These are phyloP conservation scores for Chloroclystis v-ata DNA, from an alignment of 2,888 invertebrate species.

Conservation along the genomic window DNA sequence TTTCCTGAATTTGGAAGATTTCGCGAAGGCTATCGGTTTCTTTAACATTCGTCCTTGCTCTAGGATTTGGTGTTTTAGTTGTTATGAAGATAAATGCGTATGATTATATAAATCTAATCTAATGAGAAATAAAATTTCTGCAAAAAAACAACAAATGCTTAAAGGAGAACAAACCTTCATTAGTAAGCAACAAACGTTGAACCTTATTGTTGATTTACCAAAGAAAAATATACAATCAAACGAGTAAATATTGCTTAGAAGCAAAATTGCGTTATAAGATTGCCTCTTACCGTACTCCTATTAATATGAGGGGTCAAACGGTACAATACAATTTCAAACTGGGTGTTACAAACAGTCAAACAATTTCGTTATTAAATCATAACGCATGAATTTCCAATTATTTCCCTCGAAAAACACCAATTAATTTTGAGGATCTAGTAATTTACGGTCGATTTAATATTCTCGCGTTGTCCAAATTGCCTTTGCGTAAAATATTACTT, in stretches of 20 bases:
- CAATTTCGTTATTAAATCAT: conserved; percentile 18
- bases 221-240: conserved; percentile 13
- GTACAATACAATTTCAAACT: neutral
- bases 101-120: neutral
- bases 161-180: conserved; percentile 7
- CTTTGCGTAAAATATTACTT: conserved; percentile 33
- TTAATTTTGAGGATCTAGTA: conserved; percentile 26
- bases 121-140: too few species aligned
- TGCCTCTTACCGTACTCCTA: too few species aligned
- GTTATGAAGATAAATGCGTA: too few species aligned
- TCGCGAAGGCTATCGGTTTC: conserved; percentile 1
- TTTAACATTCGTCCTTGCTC: too few species aligned
- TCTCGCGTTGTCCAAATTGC: conserved; percentile 23
- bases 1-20: conserved; percentile 5
- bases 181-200: conserved; percentile 3
- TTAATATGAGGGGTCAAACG: too few species aligned
- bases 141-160: neutral
- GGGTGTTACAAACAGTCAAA: conserved; percentile 7
- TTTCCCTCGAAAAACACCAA: conserved; percentile 29
- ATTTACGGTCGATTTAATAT: conserved; percentile 33
- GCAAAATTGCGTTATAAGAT: conserved; percentile 2
- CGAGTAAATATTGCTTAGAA: conserved; percentile 3
- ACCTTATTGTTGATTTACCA: neutral
- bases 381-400: conserved; percentile 23
- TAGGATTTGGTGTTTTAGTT: too few species aligned